Conservation (phyloP, 2,888 invertebrate genomes). For the Pollenia amentaria region DNA sequence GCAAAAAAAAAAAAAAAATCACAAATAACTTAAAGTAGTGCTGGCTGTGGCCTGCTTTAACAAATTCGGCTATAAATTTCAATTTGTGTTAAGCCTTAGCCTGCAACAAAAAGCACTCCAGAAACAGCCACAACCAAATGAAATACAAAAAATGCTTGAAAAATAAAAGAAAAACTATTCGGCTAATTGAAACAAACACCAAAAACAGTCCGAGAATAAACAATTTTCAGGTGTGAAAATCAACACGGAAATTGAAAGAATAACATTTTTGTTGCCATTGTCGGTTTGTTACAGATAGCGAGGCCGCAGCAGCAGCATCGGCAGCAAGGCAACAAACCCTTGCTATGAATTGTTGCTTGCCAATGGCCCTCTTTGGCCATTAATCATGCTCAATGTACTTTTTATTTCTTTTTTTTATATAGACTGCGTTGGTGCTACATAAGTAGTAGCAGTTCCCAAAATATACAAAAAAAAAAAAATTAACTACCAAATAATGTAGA, state of each 20-base stretch:
- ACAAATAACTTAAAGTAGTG: slow-evolving; percentile 73
- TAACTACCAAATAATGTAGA: slow-evolving; percentile 59
- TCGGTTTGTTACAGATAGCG: slow-evolving; percentile 72
- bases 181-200: slow-evolving; percentile 73
- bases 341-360: slow-evolving; percentile 72
- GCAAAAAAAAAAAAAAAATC: slow-evolving; percentile 57
- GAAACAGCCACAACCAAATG: slow-evolving; percentile 55
- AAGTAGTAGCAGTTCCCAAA: slow-evolving; percentile 45
- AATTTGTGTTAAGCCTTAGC: slow-evolving; percentile 79
- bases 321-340: slow-evolving; percentile 63
- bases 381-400: slow-evolving; percentile 81
- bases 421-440: slow-evolving; percentile 74
- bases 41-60: slow-evolving; percentile 72
- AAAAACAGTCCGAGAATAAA: slow-evolving; percentile 71
- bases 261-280: slow-evolving; percentile 75
- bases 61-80: slow-evolving; percentile 83
- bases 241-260: slow-evolving; percentile 77
- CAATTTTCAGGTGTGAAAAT: slow-evolving; percentile 83
- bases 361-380: slow-evolving; percentile 83
- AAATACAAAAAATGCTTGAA: slow-evolving; percentile 30
- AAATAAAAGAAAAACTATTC: slow-evolving; percentile 54
- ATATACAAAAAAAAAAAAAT: slow-evolving; percentile 24
- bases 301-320: not conserved
- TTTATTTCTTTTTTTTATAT: slow-evolving; percentile 47
- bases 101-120: slow-evolving; percentile 65